Evolutionary conservation across 2,888 invertebrate species (phyloP).

Genomic region (Coelopa pilipes): DNA sequence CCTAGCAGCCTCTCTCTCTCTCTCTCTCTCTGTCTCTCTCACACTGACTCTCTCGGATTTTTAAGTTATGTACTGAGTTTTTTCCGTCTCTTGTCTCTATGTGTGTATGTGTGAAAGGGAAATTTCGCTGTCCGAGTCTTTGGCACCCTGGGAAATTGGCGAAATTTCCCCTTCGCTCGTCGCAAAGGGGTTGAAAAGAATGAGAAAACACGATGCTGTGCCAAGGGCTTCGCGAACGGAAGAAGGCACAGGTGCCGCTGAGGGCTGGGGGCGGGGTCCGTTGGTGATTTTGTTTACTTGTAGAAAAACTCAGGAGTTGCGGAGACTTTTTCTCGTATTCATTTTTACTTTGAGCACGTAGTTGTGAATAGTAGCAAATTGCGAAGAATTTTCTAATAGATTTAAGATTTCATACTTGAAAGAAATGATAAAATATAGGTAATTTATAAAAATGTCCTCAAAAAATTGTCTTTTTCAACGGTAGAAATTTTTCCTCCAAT

Average conservation of each 20-base stretch:
- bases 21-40: not conserved
- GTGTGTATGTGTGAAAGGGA: too few species aligned
- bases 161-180: constrained; percentile 16
- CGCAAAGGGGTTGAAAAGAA: constrained; percentile 15
- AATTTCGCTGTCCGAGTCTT: not conserved
- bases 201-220: not conserved
- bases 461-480: too few species aligned
- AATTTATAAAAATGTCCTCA: too few species aligned
- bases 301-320: too few species aligned
- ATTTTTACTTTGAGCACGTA: too few species aligned
- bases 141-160: not conserved
- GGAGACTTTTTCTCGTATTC: too few species aligned
- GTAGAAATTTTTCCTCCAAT: too few species aligned
- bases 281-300: constrained; percentile 1
- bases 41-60: not conserved
- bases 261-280: not conserved
- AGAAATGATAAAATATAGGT: too few species aligned
- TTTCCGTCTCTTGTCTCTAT: not conserved
- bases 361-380: too few species aligned
- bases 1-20: not conserved
- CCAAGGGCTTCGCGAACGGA: not conserved
- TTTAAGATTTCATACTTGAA: too few species aligned
- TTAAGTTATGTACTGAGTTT: constrained; percentile 14
- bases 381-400: too few species aligned
- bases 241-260: not conserved